Percentiles rank a stretch among this genome's conserved stretches.
Conservation (phyloP, 2,797 vertebrate species). For the Melanogrammus aeglefinus region DNA sequence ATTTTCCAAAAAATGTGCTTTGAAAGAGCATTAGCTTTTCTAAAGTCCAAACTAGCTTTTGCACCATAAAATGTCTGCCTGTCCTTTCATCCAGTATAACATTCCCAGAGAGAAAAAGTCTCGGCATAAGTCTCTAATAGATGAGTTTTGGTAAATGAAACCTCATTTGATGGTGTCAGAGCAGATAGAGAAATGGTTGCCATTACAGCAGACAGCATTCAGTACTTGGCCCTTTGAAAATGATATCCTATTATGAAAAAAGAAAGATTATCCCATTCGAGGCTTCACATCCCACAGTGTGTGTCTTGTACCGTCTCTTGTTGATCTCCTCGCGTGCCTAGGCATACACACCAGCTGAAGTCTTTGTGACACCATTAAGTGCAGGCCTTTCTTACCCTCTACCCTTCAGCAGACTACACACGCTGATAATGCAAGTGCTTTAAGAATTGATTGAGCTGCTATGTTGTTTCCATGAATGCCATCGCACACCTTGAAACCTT, state of each 20-base stretch:
- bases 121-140: constrained; percentile 6
- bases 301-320: constrained; percentile 81
- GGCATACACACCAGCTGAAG: constrained; percentile 88
- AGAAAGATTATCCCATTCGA: constrained; percentile 65
- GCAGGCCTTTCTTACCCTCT: constrained; percentile 78
- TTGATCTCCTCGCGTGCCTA: constrained; percentile 86
- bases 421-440: background rate
- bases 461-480: background rate
- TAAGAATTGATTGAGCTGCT: constrained; percentile 12
- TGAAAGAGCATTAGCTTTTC: no score
- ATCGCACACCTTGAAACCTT: background rate
- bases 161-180: constrained; percentile 44
- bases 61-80: background rate
- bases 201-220: constrained; percentile 50
- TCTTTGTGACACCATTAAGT: constrained; percentile 87
- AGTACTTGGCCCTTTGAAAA: constrained; percentile 58
- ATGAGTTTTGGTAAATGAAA: constrained; percentile 32
- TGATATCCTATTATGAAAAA: constrained; percentile 57
- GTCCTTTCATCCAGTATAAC: background rate
- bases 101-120: background rate
- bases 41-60: background rate
- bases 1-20: background rate
- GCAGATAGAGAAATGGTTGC: constrained; percentile 40
- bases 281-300: constrained; percentile 56
- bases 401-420: constrained; percentile 49